Conservation (phyloP, 2,113 vertebrate genomes). For the Gavia stellata region DNA sequence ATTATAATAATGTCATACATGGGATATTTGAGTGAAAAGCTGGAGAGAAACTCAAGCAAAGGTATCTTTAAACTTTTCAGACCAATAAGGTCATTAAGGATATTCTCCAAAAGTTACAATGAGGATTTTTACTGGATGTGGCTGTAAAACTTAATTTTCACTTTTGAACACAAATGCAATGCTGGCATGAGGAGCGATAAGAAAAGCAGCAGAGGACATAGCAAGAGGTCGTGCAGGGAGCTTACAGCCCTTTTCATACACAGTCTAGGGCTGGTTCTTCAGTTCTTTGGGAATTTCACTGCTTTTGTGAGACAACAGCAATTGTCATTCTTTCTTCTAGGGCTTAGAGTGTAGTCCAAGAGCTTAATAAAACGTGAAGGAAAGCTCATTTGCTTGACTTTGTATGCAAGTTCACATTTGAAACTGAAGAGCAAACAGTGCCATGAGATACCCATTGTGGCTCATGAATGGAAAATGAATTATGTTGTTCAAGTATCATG, state of each 20-base stretch:
- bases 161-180: background rate
- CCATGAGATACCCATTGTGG: constrained; percentile 63
- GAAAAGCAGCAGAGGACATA: background rate
- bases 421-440: constrained; percentile 44
- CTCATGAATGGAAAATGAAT: constrained; percentile 65
- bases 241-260: background rate
- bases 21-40: background rate
- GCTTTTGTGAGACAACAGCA: constrained; percentile 27
- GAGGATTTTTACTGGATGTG: background rate
- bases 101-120: background rate
- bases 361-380: constrained; percentile 34
- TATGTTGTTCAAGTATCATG: constrained; percentile 63
- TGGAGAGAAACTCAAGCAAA: constrained; percentile 45
- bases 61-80: constrained; percentile 21
- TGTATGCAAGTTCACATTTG: constrained; percentile 53
- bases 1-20: constrained; percentile 32
- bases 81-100: background rate
- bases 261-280: background rate
- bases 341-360: background rate
- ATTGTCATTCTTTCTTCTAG: constrained; percentile 29
- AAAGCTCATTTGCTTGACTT: constrained; percentile 38
- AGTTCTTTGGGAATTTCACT: constrained; percentile 8
- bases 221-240: background rate
- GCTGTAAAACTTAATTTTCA: constrained; percentile 5
- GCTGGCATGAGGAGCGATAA: background rate